Base-by-base conservation (phyloP, 2,113 vertebrate genomes). In the Zootoca vivipara region DNA sequence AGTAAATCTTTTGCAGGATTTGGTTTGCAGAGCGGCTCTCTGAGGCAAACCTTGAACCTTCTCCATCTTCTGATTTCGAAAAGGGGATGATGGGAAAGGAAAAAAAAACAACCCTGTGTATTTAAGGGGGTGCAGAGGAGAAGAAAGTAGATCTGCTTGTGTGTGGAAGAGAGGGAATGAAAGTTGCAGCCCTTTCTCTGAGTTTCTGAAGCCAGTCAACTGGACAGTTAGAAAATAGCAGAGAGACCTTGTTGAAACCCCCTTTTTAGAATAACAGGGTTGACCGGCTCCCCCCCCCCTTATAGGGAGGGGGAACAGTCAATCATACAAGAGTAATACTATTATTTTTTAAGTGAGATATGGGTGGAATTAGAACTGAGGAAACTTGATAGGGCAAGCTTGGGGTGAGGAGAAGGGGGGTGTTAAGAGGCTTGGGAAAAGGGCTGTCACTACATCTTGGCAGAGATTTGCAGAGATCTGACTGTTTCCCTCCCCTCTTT, bases 211-310 rank as follows among this genome's bases (percentile, higher is more conserved):
- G 69, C 46, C 78, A 80, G 22, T 28, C 0, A 80, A 16, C 58
- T 7, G 38, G 16, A 56, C 1, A 18, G 38, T 38, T 24, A 79
- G 24, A n/a, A 84, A 56, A 65, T 79, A 67, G 85, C 38, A 56
- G 30, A 3, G 70, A 89, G 78, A 87, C 56, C 83, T 90, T 3
- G 82, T 90, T 3, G 85, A 86, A 85, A 2, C 35, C 80, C 8
- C 83, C 18, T 18, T 79, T 79, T 89, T 9, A 70, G n/a, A 79
- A 79, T 72, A 20, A 13, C 78, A 20, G 28, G 42, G 64, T 65
- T 42, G 82, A 46, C 62, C 0, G 42, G 18, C 38, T 4, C 78
- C 52, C 5, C 78, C 52, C 5, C 56, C 73, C 35, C 1, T 6
- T 1, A 0, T 58, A 10, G 81, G 79, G 42, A 64, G 42, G 78